Percentiles rank a stretch among this genome's conserved stretches.
phyloP scores from a whole-genome alignment of 1,140 invertebrate genomes.

The Orussus abietinus region DNA sequence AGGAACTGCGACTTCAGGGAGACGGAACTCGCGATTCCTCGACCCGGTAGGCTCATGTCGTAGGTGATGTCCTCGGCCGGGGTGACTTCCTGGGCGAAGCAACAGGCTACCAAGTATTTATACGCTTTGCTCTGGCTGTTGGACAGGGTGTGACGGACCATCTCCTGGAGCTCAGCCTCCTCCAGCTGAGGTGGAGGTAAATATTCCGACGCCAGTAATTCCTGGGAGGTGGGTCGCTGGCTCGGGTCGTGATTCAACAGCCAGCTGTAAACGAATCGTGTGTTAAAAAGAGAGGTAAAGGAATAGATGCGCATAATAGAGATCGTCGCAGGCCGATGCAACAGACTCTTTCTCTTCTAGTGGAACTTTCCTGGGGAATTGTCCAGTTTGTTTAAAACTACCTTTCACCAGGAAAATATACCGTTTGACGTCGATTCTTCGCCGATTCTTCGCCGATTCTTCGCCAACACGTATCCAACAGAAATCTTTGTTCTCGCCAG shows the following conservation, averaged over 20 bases:
- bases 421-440: too few species aligned
- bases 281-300: too few species aligned
- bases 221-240: conserved; percentile 75
- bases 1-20: conserved; percentile 24
- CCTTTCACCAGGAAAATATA: too few species aligned
- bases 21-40: conserved; percentile 32
- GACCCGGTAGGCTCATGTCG: conserved; percentile 60
- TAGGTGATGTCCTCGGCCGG: conserved; percentile 71
- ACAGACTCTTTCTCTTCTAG: too few species aligned
- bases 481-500: too few species aligned
- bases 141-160: conserved; percentile 70
- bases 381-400: too few species aligned
- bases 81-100: conserved; percentile 64
- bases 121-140: conserved; percentile 80
- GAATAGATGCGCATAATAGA: too few species aligned
- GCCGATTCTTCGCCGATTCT: too few species aligned
- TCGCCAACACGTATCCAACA: too few species aligned
- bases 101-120: conserved; percentile 69
- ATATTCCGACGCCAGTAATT: conserved; percentile 75
- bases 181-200: conserved; percentile 75
- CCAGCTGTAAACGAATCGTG: conserved; percentile 65
- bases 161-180: conserved; percentile 73
- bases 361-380: too few species aligned
- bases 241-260: conserved; percentile 81
- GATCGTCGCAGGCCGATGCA: too few species aligned